phyloP scores from a whole-genome alignment of 2,888 invertebrate species.

The Calameuta filiformis region DNA sequence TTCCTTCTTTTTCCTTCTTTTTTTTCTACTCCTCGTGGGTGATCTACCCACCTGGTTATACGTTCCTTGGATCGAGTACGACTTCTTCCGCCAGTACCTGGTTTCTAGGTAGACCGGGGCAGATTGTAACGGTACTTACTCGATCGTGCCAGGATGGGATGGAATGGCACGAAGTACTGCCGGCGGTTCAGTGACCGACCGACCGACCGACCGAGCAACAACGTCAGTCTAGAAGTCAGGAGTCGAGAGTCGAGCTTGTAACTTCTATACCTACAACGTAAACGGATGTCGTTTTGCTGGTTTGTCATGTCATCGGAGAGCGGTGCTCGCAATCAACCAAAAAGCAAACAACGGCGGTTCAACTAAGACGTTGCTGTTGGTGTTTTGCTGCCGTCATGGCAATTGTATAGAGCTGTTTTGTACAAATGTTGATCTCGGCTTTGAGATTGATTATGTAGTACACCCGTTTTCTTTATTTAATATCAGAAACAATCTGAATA shows the following conservation, averaged over 20 bases:
- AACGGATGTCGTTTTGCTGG: background rate
- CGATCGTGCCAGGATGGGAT: slow-evolving; percentile 44
- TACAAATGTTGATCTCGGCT: background rate
- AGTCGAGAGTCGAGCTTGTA: background rate
- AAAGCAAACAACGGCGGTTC: background rate
- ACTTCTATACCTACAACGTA: background rate
- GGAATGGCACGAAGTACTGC: slow-evolving; percentile 47
- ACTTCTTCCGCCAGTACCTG: slow-evolving; percentile 15
- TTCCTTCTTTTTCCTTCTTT: background rate
- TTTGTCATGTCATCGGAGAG: background rate
- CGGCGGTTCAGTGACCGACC: slow-evolving; percentile 61
- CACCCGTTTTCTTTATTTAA: background rate
- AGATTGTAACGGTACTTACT: slow-evolving; percentile 55
- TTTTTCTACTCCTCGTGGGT: slow-evolving; percentile 1
- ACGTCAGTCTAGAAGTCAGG: background rate
- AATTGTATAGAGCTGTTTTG: background rate
- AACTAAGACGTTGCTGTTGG: background rate
- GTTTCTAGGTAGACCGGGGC: slow-evolving; percentile 52
- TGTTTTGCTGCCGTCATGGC: background rate
- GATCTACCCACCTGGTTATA: slow-evolving; percentile 18
- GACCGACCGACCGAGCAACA: slow-evolving; percentile 48
- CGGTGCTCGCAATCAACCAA: background rate
- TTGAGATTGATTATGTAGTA: background rate
- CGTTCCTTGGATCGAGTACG: background rate
- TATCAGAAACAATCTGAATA: background rate